A percentile compares a stretch with the other conserved stretches of the same genome.
Evolutionary conservation across 2,797 vertebrate genomes (phyloP).

Genomic region (Amphiprion clarkii): DNA sequence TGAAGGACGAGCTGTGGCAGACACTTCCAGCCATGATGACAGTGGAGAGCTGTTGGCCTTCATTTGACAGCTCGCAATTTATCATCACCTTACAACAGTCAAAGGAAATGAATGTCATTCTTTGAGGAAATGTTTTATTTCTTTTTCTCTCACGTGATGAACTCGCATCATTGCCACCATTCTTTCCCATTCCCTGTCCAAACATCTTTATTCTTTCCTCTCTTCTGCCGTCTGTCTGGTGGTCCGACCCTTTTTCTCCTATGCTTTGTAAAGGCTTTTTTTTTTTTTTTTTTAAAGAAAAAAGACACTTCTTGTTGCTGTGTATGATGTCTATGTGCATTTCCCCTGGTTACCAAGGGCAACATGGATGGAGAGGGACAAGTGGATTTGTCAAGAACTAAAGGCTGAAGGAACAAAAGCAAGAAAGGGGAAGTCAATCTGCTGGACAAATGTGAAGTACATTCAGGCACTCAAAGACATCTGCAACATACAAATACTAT

Average conservation of each 20-base stretch:
- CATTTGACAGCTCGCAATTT: slow-evolving; percentile 40
- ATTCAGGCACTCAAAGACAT: slow-evolving; percentile 23
- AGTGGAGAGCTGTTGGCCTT: slow-evolving; percentile 34
- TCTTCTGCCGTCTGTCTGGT: slow-evolving; percentile 15
- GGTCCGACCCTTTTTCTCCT: slow-evolving; percentile 3
- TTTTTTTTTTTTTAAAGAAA: slow-evolving; percentile 32
- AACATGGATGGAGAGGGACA: slow-evolving; percentile 83
- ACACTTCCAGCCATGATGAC: slow-evolving; percentile 34
- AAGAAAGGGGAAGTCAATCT: slow-evolving; percentile 65
- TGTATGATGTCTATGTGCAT: slow-evolving; percentile 75
- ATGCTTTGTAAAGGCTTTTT: slow-evolving; percentile 37
- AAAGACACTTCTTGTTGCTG: slow-evolving; percentile 49
- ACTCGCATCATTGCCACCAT: slow-evolving; percentile 7
- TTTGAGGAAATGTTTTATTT: slow-evolving; percentile 11
- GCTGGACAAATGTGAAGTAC: slow-evolving; percentile 39
- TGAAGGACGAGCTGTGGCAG: slow-evolving; percentile 25
- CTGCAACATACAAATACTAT: slow-evolving; percentile 12
- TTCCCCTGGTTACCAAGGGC: slow-evolving; percentile 85
- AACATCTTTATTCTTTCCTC: not conserved
- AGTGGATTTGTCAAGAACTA: slow-evolving; percentile 76
- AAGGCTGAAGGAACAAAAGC: slow-evolving; percentile 72
- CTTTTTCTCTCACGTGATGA: slow-evolving; percentile 11
- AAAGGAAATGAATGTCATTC: slow-evolving; percentile 23
- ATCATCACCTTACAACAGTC: slow-evolving; percentile 47
- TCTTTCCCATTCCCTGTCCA: not conserved